Percentiles rank a stretch among this genome's conserved stretches.
Conservation (phyloP, 2,888 invertebrate genomes). For the Erynnis tages region DNA sequence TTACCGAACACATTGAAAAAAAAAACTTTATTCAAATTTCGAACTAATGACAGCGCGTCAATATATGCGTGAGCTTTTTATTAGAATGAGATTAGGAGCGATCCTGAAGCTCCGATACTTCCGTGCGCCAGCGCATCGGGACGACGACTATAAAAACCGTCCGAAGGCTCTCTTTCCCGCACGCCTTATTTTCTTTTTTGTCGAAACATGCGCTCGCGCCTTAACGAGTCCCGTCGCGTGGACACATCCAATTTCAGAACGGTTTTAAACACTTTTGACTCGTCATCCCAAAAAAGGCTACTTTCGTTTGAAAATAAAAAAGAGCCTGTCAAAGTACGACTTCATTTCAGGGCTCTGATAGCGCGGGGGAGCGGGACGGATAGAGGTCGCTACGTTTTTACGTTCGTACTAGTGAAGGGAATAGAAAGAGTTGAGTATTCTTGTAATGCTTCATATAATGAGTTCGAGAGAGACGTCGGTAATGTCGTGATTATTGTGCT, state of each 20-base stretch:
- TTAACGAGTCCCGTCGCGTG: slow-evolving; percentile 58
- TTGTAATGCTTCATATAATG: slow-evolving; percentile 62
- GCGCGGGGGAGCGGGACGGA: slow-evolving; percentile 55
- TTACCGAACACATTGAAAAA: slow-evolving; percentile 46
- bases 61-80: slow-evolving; percentile 78
- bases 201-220: slow-evolving; percentile 58
- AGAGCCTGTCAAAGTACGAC: slow-evolving; percentile 50
- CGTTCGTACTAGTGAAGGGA: slow-evolving; percentile 60
- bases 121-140: slow-evolving; percentile 77
- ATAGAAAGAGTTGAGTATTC: slow-evolving; percentile 61
- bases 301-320: slow-evolving; percentile 48
- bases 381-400: slow-evolving; percentile 49
- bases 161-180: slow-evolving; percentile 76
- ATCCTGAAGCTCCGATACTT: slow-evolving; percentile 76
- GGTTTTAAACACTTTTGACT: slow-evolving; percentile 52
- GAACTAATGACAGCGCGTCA: slow-evolving; percentile 67
- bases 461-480: slow-evolving; percentile 73
- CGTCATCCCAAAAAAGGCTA: slow-evolving; percentile 59
- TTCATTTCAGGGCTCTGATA: slow-evolving; percentile 48
- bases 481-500: slow-evolving; percentile 71
- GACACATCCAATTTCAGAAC: slow-evolving; percentile 59
- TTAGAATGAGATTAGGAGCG: slow-evolving; percentile 76
- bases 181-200: slow-evolving; percentile 71
- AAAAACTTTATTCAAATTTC: slow-evolving; percentile 59
- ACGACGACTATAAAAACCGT: slow-evolving; percentile 78